Percentiles rank a stretch among this genome's conserved stretches.
These are phyloP conservation scores for Jaculus jaculus DNA, from an alignment of 2,113 vertebrate genomes.

Conservation along the genomic window DNA sequence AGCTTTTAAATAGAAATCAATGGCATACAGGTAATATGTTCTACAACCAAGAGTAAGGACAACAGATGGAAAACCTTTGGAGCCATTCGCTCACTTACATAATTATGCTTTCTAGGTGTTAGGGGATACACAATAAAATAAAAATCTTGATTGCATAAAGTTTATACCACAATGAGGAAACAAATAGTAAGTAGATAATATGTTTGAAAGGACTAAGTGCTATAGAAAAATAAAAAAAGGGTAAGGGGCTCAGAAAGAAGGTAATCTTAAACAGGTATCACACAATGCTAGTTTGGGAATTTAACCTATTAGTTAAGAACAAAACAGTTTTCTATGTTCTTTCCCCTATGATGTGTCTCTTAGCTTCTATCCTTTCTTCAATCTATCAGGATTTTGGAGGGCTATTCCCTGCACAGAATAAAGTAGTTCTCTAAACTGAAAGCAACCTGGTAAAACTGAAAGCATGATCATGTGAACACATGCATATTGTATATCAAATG, in stretches of 20 bases:
- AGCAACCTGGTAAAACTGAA: background rate
- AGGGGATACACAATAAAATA: background rate
- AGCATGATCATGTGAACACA: background rate
- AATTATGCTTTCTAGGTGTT: background rate
- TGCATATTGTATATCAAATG: background rate
- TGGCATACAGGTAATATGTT: background rate
- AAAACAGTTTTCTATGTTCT: background rate
- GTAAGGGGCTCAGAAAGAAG: background rate
- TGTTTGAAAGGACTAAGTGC: background rate
- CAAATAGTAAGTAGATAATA: background rate
- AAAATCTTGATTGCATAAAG: background rate
- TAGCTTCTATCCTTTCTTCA: background rate
- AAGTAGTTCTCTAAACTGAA: background rate
- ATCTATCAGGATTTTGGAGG: background rate
- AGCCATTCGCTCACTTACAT: background rate
- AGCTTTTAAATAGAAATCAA: conserved; percentile 3
- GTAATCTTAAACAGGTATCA: background rate
- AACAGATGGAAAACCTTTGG: background rate
- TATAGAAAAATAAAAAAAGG: background rate
- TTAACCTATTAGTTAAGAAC: background rate
- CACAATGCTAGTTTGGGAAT: background rate
- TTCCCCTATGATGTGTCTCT: background rate
- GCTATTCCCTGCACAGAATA: conserved; percentile 10
- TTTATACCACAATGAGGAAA: background rate
- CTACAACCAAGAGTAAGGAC: background rate